phyloP scores from a whole-genome alignment of 2,113 vertebrate genomes.

The Apaloderma vittatum region DNA sequence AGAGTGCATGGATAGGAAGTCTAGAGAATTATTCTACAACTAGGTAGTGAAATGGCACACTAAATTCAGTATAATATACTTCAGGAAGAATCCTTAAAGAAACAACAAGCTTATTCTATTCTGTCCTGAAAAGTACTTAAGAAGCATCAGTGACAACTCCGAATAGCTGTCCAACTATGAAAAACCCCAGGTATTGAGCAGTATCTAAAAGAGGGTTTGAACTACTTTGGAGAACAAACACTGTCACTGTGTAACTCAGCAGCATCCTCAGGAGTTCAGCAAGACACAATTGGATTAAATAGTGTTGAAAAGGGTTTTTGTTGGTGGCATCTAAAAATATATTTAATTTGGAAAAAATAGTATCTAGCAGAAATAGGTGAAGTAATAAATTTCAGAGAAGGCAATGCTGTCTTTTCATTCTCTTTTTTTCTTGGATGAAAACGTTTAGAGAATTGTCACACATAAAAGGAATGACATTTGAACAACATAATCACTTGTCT shows the following conservation, averaged over 20 bases:
- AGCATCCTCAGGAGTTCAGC: neutral
- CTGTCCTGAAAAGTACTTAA: neutral
- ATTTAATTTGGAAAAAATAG: neutral
- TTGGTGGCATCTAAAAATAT: neutral
- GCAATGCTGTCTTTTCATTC: neutral
- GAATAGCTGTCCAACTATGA: neutral
- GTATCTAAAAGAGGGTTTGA: neutral
- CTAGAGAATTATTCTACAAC: neutral
- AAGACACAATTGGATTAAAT: neutral
- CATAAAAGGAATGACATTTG: slow-evolving; percentile 9
- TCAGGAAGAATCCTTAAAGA: neutral
- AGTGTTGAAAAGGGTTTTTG: neutral
- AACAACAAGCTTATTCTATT: neutral
- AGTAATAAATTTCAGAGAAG: neutral
- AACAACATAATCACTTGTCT: slow-evolving; percentile 3
- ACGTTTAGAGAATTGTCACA: slow-evolving; percentile 4
- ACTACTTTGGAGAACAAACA: neutral
- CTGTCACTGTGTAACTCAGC: neutral
- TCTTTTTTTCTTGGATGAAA: neutral
- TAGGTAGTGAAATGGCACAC: neutral
- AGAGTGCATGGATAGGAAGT: neutral
- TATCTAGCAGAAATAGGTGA: neutral
- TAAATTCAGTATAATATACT: neutral
- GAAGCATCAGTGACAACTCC: neutral
- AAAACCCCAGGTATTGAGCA: neutral